These are phyloP conservation scores for Mythimna albipuncta DNA, from an alignment of 2,888 invertebrate species.

Conservation along the genomic window DNA sequence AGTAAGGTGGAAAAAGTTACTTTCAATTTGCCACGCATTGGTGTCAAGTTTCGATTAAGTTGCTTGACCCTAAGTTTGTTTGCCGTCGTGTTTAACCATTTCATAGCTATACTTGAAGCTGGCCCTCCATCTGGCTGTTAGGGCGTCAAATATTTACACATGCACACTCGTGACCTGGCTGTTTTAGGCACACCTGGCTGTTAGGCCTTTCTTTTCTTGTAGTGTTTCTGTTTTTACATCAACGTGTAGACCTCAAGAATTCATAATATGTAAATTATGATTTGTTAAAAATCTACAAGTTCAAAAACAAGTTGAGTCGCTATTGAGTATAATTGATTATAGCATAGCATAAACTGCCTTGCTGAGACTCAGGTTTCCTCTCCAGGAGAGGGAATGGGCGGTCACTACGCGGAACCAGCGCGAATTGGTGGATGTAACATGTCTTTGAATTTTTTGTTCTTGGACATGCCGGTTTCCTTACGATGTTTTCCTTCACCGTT, in stretches of 20 bases:
- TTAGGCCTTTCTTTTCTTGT: constrained; percentile 15
- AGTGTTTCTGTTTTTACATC: constrained; percentile 1
- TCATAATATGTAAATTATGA: neutral
- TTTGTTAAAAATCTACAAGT: neutral
- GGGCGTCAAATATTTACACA: constrained; percentile 43
- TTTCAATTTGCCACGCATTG: neutral
- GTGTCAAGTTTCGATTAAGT: constrained; percentile 21
- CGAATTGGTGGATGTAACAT: too few species aligned
- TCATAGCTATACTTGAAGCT: constrained; percentile 6
- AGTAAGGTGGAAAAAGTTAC: neutral
- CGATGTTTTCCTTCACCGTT: too few species aligned
- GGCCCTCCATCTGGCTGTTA: neutral
- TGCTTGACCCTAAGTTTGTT: constrained; percentile 17
- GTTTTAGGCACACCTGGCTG: neutral
- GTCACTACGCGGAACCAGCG: too few species aligned
- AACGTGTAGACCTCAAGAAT: neutral
- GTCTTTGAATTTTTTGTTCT: too few species aligned
- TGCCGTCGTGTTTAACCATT: neutral
- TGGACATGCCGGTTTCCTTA: too few species aligned
- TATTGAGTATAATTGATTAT: neutral
- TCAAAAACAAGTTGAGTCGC: too few species aligned
- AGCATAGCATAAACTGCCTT: too few species aligned
- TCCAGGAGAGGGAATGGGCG: too few species aligned
- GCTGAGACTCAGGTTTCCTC: too few species aligned
- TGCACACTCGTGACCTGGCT: constrained; percentile 25